Conservation (phyloP, 1,140 invertebrate species). For the Teleogryllus occipitalis region DNA sequence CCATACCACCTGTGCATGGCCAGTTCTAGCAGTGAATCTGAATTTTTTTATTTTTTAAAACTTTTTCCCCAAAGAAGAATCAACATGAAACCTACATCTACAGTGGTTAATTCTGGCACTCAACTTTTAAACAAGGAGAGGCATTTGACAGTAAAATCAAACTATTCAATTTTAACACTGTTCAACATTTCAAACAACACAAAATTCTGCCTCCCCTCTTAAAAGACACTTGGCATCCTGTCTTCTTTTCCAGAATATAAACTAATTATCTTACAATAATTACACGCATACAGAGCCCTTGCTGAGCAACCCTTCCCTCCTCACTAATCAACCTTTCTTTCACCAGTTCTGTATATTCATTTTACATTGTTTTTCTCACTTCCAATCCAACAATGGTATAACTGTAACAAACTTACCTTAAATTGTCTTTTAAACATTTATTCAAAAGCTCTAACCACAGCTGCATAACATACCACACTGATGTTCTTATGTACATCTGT, state of each 20-base stretch:
- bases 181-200: constrained; percentile 24
- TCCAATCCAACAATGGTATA: not conserved
- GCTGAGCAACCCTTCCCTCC: constrained; percentile 14
- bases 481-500: not conserved
- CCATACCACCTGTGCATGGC: constrained; percentile 8
- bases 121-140: constrained; percentile 23
- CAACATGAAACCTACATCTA: constrained; percentile 24
- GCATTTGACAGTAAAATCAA: constrained; percentile 17
- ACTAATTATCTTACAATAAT: constrained; percentile 29
- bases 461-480: constrained; percentile 3
- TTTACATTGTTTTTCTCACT: not conserved
- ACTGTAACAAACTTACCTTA: constrained; percentile 17
- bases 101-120: constrained; percentile 22
- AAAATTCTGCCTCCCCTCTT: constrained; percentile 23
- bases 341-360: not conserved
- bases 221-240: constrained; percentile 23
- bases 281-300: constrained; percentile 28
- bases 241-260: constrained; percentile 15
- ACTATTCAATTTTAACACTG: constrained; percentile 21
- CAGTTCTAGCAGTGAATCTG: constrained; percentile 1
- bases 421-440: constrained; percentile 17
- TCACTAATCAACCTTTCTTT: constrained; percentile 9
- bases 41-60: constrained; percentile 6
- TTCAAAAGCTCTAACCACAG: constrained; percentile 1
- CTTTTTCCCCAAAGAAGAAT: constrained; percentile 20